Evolutionary conservation across 64 coral and sea anemone species (phyloP), one percentile per base, ranked within the genome.

Genomic region (Orbicella faveolata): DNA sequence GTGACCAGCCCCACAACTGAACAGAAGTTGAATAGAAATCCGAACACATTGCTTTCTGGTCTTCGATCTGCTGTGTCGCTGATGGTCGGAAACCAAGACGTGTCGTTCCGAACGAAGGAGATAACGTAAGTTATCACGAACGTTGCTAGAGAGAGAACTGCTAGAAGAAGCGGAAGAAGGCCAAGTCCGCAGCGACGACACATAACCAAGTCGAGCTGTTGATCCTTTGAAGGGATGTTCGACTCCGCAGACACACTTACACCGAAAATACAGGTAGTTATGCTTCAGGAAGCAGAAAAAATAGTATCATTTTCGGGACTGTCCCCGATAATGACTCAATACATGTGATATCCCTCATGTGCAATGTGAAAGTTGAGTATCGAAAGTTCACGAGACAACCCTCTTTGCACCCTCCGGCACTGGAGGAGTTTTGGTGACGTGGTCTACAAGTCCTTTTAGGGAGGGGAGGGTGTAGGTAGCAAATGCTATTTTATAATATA

Each of bases 1-100:
- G 86, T 88, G 34, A 96, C 76, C 17, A 96, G n/a, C 17, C 67
- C 79, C 21, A 99, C 15, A 68, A 91, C 88, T 11, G 90, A 79
- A 21, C 94, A 93, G 1, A 99, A 82, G 34, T 99, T 96, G n/a
- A 96, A 90, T 14, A 99, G 66, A 44, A 96, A 88, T 5, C 88
- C 84, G 76, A 99, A 99, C 9, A 99, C 86, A 36, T 99, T 98
- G 61, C 89, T 98, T 44, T 98, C 88, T 19, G 97, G 97, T 18
- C 53, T 30, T 21, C 80, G 80, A 86, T 90, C 79, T 21, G 48
- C 48, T 34, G 91, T 95, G 16, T 89, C 54, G n/a, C 90, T 86
- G 57, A 99, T 84, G 17, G 23, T 52, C 0, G 97, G 94, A 37
- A 99, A 91, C 92, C 89, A 96, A 10, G 94, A 92, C 67, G 77